These are phyloP conservation scores for Carassius auratus DNA, from an alignment of 2,113 vertebrate genomes.

Conservation along the genomic window DNA sequence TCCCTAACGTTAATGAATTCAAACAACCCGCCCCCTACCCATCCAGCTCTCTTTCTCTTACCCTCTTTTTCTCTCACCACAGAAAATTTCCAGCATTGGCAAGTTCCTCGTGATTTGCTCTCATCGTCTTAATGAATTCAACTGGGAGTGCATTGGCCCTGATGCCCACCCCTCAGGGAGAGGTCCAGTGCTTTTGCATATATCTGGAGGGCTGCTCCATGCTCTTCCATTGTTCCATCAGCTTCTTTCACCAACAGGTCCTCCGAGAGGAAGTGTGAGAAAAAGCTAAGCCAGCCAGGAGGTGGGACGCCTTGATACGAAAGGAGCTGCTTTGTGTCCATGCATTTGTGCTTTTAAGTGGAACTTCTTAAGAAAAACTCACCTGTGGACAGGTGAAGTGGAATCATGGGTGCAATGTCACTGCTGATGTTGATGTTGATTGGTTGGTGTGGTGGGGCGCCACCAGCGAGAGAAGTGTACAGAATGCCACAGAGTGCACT, in stretches of 20 bases:
- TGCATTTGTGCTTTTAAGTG: neutral
- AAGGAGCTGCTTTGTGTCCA: neutral
- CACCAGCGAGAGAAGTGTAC: conserved; percentile 80
- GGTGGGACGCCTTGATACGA: conserved; percentile 59
- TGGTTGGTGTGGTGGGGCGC: conserved; percentile 70
- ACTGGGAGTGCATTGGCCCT: conserved; percentile 87
- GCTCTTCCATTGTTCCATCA: conserved; percentile 73
- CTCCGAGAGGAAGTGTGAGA: conserved; percentile 64
- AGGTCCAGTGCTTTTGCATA: conserved; percentile 77
- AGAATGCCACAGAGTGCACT: conserved; percentile 82
- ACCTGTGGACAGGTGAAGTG: conserved; percentile 39
- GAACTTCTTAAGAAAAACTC: neutral
- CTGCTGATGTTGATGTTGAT: conserved; percentile 71
- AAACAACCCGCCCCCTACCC: conserved; percentile 67
- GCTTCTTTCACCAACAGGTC: conserved; percentile 76
- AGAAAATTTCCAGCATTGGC: conserved; percentile 74
- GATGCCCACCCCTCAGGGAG: conserved; percentile 72
- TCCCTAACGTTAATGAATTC: conserved; percentile 73
- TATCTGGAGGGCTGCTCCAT: conserved; percentile 76
- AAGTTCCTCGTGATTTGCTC: conserved; percentile 78
- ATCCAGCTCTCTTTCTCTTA: conserved; percentile 67
- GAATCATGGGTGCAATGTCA: conserved; percentile 68
- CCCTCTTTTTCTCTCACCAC: conserved; percentile 62
- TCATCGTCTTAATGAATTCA: conserved; percentile 86
- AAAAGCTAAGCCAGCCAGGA: conserved; percentile 64